These are phyloP conservation scores for Caenorhabditis sp. DNA, from an alignment of 2,888 invertebrate species.

Conservation along the genomic window DNA sequence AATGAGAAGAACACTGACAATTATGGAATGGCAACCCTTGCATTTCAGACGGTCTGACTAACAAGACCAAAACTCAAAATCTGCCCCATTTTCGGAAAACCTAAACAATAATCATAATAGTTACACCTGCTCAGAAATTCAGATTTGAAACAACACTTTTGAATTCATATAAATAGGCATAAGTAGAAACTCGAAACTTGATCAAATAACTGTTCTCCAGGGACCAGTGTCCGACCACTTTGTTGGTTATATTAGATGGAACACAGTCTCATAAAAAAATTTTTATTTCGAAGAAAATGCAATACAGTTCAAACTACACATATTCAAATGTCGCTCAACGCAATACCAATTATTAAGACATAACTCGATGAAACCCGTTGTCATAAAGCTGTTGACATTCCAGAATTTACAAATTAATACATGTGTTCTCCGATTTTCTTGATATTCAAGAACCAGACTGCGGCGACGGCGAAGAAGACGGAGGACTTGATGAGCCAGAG, in stretches of 20 bases:
- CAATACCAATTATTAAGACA: slow-evolving; percentile 8
- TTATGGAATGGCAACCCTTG: background rate
- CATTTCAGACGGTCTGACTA: too few species aligned
- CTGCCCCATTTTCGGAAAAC: too few species aligned
- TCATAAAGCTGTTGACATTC: slow-evolving; percentile 19
- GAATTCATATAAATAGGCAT: too few species aligned
- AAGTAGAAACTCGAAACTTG: too few species aligned
- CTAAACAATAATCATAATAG: too few species aligned
- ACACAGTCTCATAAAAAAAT: background rate
- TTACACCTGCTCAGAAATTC: too few species aligned
- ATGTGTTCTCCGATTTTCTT: slow-evolving; percentile 42
- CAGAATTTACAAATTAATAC: slow-evolving; percentile 28
- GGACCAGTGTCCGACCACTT: too few species aligned
- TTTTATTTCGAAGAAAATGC: slow-evolving; percentile 7
- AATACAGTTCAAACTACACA: slow-evolving; percentile 12
- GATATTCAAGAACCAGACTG: slow-evolving; percentile 43
- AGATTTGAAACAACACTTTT: too few species aligned
- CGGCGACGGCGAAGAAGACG: slow-evolving; percentile 48
- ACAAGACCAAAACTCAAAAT: too few species aligned
- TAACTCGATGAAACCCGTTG: slow-evolving; percentile 35
- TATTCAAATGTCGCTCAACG: background rate
- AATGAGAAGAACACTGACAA: background rate
- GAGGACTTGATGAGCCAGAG: slow-evolving; percentile 56
- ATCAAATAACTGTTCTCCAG: too few species aligned
- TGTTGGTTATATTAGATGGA: too few species aligned